Conservation (phyloP, 2,113 vertebrate species). For the Sminthopsis crassicaudata region DNA sequence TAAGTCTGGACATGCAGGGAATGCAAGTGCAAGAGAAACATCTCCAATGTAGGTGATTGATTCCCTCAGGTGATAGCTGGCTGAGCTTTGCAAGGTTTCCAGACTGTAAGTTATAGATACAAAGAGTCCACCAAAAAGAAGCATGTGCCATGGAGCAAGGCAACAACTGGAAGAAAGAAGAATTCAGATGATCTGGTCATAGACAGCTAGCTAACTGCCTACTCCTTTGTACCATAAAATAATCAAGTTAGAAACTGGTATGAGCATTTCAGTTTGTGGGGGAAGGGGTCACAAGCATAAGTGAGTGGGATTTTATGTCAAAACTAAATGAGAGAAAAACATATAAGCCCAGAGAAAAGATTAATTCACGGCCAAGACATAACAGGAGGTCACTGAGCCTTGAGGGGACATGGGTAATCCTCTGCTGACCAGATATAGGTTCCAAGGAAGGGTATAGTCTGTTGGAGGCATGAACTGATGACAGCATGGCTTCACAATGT, state of each 20-base stretch:
- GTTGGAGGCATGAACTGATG: neutral
- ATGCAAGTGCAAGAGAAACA: neutral
- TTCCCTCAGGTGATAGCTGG: neutral
- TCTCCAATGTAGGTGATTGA: neutral
- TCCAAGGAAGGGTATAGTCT: neutral
- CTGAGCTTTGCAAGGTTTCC: neutral
- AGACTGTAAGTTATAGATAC: neutral
- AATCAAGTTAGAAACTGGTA: neutral
- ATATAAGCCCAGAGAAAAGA: neutral
- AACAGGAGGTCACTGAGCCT: neutral
- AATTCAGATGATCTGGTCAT: neutral
- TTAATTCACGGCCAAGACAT: neutral
- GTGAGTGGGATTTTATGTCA: neutral
- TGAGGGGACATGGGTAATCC: neutral
- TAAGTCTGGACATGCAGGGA: neutral
- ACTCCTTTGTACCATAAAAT: neutral
- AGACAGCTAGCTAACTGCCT: neutral
- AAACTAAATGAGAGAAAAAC: neutral
- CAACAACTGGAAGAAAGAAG: neutral
- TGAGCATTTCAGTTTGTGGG: neutral
- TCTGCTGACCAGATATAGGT: slow-evolving; percentile 4
- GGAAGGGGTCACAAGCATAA: neutral
- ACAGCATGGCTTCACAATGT: neutral
- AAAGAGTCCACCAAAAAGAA: neutral
- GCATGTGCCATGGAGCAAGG: neutral